Percentiles rank a stretch among this genome's conserved stretches.
These are phyloP conservation scores for Octomys mimax DNA, from an alignment of 2,797 vertebrate genomes.

Conservation along the genomic window DNA sequence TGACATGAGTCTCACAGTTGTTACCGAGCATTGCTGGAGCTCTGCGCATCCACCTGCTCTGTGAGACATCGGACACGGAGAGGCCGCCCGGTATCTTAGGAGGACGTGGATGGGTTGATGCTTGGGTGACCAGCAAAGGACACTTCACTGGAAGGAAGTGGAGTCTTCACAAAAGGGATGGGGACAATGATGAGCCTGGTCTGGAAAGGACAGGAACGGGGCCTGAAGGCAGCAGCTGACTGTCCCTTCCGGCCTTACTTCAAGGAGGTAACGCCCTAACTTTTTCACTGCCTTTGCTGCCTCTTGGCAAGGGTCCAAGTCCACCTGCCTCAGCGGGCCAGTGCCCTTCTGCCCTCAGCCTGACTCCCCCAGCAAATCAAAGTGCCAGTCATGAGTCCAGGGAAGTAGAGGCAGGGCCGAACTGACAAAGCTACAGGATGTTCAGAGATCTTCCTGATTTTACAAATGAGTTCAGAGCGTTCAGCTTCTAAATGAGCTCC, in stretches of 20 bases:
- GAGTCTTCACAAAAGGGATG: not conserved
- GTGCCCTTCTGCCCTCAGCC: not conserved
- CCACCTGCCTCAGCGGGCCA: not conserved
- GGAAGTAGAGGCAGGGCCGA: not conserved
- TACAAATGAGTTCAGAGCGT: not conserved
- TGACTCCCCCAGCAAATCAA: not conserved
- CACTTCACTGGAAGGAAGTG: not conserved
- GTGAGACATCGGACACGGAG: not conserved
- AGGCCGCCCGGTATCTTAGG: not conserved
- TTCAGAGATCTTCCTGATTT: not conserved
- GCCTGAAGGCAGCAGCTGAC: not conserved
- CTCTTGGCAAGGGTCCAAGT: not conserved
- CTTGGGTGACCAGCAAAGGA: not conserved
- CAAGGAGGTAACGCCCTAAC: no score
- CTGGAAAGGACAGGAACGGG: not conserved
- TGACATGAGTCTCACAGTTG: not conserved
- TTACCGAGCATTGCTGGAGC: accelerated
- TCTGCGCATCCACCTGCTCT: not conserved
- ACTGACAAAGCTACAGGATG: not conserved
- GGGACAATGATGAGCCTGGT: not conserved
- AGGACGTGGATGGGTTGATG: not conserved
- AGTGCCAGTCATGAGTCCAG: not conserved
- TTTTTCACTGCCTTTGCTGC: not conserved
- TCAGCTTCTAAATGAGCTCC: not conserved
- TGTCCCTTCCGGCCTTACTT: not conserved